Conservation (phyloP, 2,113 vertebrate genomes). For the Melanostigma gelatinosum region DNA sequence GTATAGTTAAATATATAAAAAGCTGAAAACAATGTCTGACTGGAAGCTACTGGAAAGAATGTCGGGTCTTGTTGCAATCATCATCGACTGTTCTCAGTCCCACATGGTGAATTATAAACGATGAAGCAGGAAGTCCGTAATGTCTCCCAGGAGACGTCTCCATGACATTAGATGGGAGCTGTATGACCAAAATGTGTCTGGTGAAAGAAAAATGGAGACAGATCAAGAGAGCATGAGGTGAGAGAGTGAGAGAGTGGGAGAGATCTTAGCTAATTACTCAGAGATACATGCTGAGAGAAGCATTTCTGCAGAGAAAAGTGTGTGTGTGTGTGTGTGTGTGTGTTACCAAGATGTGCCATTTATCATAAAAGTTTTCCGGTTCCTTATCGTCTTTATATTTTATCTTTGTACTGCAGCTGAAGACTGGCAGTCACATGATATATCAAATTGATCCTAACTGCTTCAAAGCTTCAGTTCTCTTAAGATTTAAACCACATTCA, state of each 20-base stretch:
- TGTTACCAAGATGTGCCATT: neutral
- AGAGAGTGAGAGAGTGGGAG: neutral
- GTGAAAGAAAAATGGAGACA: conserved; percentile 6
- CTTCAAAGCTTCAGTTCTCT: neutral
- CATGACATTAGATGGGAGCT: neutral
- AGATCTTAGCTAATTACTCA: conserved; percentile 27
- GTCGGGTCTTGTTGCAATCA: neutral
- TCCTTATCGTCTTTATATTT: neutral
- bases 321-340: neutral
- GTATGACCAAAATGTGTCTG: neutral
- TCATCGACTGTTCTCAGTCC: neutral
- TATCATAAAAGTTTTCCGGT: neutral
- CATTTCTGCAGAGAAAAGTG: neutral
- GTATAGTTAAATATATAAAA: neutral
- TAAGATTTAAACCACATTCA: neutral
- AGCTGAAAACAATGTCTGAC: neutral
- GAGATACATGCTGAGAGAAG: conserved; percentile 21
- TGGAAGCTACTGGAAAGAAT: neutral
- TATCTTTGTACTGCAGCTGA: neutral
- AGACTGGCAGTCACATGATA: neutral
- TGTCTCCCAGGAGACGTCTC: conserved; percentile 11
- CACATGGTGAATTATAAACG: neutral
- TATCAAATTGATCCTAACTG: neutral
- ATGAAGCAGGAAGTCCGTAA: conserved; percentile 5
- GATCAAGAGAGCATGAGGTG: neutral